phyloP scores from a whole-genome alignment of 2,113 vertebrate genomes.

The Agapornis roseicollis region DNA sequence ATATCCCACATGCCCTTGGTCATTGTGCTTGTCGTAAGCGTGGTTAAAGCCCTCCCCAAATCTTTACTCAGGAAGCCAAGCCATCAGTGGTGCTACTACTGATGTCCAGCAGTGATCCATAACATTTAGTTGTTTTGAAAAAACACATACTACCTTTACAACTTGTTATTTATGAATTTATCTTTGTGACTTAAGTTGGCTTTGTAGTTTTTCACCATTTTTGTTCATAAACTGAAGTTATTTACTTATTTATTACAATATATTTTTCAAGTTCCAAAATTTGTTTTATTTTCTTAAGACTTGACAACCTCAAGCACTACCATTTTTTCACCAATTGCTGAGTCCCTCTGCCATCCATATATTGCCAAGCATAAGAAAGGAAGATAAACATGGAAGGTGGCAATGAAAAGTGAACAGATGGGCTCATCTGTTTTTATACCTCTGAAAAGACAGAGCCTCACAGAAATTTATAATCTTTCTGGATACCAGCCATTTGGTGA shows the following conservation, averaged over 20 bases:
- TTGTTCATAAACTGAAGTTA: not conserved
- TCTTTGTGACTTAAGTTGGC: not conserved
- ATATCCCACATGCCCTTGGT: no score
- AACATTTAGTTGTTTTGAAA: not conserved
- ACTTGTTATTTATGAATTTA: not conserved
- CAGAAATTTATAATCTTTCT: slow-evolving; percentile 28
- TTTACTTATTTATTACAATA: accelerated
- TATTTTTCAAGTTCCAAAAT: not conserved
- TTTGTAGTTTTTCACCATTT: not conserved
- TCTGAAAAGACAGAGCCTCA: slow-evolving; percentile 16
- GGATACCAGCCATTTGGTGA: not conserved
- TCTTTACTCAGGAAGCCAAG: no score
- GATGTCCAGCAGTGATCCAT: not conserved
- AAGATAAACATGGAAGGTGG: slow-evolving; percentile 5
- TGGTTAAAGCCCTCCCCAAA: no score
- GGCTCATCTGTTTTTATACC: slow-evolving; percentile 16
- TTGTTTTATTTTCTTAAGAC: not conserved
- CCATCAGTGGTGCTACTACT: not conserved
- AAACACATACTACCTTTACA: not conserved
- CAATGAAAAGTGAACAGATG: slow-evolving; percentile 41
- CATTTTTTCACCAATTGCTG: not conserved
- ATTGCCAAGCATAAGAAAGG: not conserved
- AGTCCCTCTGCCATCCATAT: not conserved
- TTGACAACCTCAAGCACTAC: not conserved
- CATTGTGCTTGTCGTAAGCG: no score